A percentile compares a stretch with the other conserved stretches of the same genome.
phyloP scores from a whole-genome alignment of 2,797 vertebrate species.

The Semaprochilodus insignis region DNA sequence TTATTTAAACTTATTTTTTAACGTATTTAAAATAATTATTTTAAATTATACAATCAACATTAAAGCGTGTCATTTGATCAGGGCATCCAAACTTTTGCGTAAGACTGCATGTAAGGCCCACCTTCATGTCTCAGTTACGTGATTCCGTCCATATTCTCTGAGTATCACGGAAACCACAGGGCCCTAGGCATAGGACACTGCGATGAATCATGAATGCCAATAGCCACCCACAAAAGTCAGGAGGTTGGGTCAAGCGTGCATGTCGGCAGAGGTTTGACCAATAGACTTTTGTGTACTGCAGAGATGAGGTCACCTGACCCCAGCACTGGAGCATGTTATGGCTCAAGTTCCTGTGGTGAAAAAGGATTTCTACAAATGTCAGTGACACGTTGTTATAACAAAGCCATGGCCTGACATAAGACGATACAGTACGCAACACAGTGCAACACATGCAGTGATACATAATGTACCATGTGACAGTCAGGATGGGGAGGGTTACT shows the following conservation, averaged over 20 bases:
- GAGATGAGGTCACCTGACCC: constrained; percentile 15
- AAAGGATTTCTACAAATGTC: background rate
- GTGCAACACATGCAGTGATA: background rate
- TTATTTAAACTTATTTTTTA: no score
- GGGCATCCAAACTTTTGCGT: no score
- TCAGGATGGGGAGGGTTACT: no score
- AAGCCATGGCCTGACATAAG: background rate
- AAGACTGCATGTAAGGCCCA: no score
- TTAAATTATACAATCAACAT: no score
- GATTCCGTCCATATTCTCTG: no score
- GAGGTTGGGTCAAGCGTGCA: background rate
- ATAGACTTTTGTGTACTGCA: background rate
- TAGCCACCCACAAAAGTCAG: background rate
- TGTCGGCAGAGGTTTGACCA: background rate
- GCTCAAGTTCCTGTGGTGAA: background rate
- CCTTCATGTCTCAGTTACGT: no score
- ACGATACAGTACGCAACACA: background rate
- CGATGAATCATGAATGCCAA: background rate
- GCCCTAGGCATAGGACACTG: background rate
- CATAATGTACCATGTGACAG: background rate
- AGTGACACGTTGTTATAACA: background rate
- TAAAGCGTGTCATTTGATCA: no score
- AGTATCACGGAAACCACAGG: no score
- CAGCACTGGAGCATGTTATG: background rate
- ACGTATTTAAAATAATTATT: no score